These are phyloP conservation scores for Drosophila murphyi DNA, from an alignment of 1,140 invertebrate species.

Conservation along the genomic window DNA sequence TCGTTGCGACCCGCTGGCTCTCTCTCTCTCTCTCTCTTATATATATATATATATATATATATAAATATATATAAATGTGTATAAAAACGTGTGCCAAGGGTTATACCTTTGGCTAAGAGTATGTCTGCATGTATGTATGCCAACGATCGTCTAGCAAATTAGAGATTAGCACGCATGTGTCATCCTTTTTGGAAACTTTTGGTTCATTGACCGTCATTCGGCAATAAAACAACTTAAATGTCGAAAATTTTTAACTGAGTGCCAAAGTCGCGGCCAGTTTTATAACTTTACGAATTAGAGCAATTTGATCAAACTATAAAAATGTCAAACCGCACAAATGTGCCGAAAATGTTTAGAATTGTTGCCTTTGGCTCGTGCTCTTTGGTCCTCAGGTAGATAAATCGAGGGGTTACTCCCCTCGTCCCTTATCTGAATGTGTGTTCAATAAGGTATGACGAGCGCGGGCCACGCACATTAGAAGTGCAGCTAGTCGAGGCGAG, in stretches of 20 bases:
- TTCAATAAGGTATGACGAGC: constrained; percentile 72
- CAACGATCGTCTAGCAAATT: constrained; percentile 78
- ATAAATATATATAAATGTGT: not conserved
- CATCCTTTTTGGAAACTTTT: constrained; percentile 52
- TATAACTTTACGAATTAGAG: constrained; percentile 78
- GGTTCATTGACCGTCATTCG: constrained; percentile 68
- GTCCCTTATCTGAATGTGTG: constrained; percentile 39
- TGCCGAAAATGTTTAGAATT: constrained; percentile 44
- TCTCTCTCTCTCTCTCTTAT: not conserved
- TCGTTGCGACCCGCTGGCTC: constrained; percentile 47
- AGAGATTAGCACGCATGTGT: constrained; percentile 82
- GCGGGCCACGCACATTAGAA: constrained; percentile 51
- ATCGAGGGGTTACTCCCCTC: constrained; percentile 8
- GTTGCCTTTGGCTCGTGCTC: constrained; percentile 35
- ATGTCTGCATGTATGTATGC: constrained; percentile 9
- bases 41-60: constrained; percentile 11
- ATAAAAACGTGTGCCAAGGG: constrained; percentile 1
- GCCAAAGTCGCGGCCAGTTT: constrained; percentile 70
- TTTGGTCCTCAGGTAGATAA: constrained; percentile 35
- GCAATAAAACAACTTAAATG: constrained; percentile 64
- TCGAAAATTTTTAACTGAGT: constrained; percentile 51
- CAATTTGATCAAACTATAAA: constrained; percentile 78
- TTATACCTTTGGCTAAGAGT: constrained; percentile 2
- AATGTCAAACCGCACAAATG: constrained; percentile 72
- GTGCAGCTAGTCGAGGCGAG: constrained; percentile 19